A percentile compares a stretch with the other conserved stretches of the same genome.
phyloP scores from a whole-genome alignment of 2,888 invertebrate genomes.

The Temnothorax rugatulus region DNA sequence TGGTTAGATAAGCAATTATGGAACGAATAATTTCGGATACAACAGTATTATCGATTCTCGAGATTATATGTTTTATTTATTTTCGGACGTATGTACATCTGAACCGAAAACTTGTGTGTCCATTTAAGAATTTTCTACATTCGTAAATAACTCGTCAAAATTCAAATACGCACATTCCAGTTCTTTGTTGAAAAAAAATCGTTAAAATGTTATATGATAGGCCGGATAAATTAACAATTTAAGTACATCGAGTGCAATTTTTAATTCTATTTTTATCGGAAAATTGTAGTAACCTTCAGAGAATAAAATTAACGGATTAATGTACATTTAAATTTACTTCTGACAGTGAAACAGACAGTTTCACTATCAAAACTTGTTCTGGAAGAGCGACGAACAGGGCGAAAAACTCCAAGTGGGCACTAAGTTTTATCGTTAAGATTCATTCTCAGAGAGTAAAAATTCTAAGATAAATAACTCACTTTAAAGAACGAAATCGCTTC shows the following conservation, averaged over 20 bases:
- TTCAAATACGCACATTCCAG: background rate
- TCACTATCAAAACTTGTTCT: conserved; percentile 1
- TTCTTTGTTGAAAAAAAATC: conserved; percentile 1
- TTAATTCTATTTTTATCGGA: conserved; percentile 1
- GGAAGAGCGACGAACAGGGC: background rate
- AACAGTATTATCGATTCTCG: background rate
- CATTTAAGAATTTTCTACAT: conserved; percentile 6
- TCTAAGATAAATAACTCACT: conserved; percentile 18
- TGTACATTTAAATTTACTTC: background rate
- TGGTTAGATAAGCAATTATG: conserved; percentile 84
- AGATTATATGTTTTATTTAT: conserved; percentile 8
- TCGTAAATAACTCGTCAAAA: conserved; percentile 1
- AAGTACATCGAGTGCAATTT: background rate
- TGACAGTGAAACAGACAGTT: conserved; percentile 18
- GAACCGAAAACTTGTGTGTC: background rate
- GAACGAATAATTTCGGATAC: conserved; percentile 59
- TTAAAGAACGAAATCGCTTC: background rate
- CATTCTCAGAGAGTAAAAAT: conserved; percentile 11
- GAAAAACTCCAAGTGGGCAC: background rate
- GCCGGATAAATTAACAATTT: background rate
- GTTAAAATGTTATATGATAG: background rate
- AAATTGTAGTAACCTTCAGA: conserved; percentile 4
- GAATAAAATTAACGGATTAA: conserved; percentile 14
- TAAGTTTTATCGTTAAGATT: conserved; percentile 5
- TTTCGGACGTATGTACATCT: conserved; percentile 7